Evolutionary conservation across 2,888 invertebrate genomes (phyloP), one percentile per base, ranked within the genome.

Genomic region (Oeneis ivallda): DNA sequence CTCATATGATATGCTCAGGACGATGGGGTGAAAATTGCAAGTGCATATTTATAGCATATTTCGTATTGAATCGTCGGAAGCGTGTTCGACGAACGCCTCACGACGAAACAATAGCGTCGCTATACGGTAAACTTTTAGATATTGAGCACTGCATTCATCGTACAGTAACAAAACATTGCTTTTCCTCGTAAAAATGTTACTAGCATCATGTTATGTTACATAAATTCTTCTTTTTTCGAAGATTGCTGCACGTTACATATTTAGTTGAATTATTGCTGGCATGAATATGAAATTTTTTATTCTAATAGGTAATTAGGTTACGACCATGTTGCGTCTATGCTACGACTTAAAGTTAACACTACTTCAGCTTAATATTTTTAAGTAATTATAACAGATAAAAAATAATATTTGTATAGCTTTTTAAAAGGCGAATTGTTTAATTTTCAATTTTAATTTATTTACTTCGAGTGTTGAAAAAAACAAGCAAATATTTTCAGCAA

Each of bases 21-120:
- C 32, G 7, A 2, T 2, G 13, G 50, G 13, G 13, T 26, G 19
- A 52, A 52, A 47, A 17, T 9, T 52, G 50, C 6, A 26, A 52
- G 32, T 47, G 17, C 47, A 52, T 52, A 52, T 50, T 50, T 50
- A 50, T 52, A 52, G 26, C 8, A 52, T 10, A 52, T 52, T 52
- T 52, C 50, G 32, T 47, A 47, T 17, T 47, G 47, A 52, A 52
- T 52, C 50, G 32, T 52, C 26, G 50, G 50, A 52, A 52, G 50
- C 26, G 32, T 17, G 47, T 47, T 47, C 47, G 26, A 26, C 26
- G 26, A 26, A 26, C 26, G 26, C 26, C 26, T 26, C 26, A 26
- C 47, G 1, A 17, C 15, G 9, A 13, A 32, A 32, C 26, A 52
- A 32, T 52, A 7, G 50, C 11, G 50, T 32, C 19, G 50, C 50